Base-by-base conservation (phyloP, 2,113 vertebrate genomes). In the Picathartes gymnocephalus region DNA sequence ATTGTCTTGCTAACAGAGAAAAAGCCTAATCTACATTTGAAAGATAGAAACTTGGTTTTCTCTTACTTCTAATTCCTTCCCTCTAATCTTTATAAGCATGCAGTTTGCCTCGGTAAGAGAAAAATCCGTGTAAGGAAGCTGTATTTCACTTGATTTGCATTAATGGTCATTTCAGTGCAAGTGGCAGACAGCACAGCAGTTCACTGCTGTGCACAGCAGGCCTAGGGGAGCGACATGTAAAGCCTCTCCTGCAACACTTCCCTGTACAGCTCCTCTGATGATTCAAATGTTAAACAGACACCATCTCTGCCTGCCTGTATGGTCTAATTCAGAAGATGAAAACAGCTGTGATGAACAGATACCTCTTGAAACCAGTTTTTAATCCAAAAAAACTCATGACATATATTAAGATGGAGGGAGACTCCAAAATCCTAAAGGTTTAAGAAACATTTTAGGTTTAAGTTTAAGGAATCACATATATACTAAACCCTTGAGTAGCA, bases 261-360 rank as follows among this genome's bases (percentile, higher is more conserved):
- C 37, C 56, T 58, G 10, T 7, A 30, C 42, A 73, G 15, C 18
- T 66, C 58, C 81, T 60, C 10, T 78, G 51, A 35, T 4, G 15
- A 70, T 9, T 58, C 47, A 81, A 51, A 81, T 51, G 77, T 74
- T 64, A 56, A 86, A 66, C 68, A 86, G 47, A 50, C 17, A 81
- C 40, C 35, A 71, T 33, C 60, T 72, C 72, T 73, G 56, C 56
- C 33, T 78, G 62, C 60, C 12, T 3, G 31, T 22, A 66, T 10
- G 17, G 42, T 60, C 60, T 86, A 77, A 83, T 39, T 80, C n/a
- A 92, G 80, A 84, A 83, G 56, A n/a, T 73, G 77, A 50, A 92
- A 86, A 22, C 39, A 48, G 61, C 31, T 73, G 37, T 80, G 64
- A 80, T 48, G 40, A 88, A 80, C 33, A 64, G 74, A 60, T 48